These are phyloP conservation scores for Labeo calbasu DNA, from an alignment of 2,797 vertebrate species.

Conservation along the genomic window DNA sequence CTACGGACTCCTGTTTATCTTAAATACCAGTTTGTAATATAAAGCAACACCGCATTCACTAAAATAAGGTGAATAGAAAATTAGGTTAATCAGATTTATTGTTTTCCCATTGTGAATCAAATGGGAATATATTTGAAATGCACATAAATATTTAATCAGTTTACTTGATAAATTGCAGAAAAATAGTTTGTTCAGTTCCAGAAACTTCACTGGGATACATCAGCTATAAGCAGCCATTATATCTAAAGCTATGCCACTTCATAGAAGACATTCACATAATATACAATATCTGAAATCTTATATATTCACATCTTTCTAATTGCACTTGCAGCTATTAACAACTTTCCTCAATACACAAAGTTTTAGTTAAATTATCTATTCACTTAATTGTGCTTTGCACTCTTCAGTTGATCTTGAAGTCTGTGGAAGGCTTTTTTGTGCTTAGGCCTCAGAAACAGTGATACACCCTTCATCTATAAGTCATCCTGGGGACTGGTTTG, in stretches of 20 bases:
- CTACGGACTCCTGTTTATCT: neutral
- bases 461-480: conserved; percentile 55
- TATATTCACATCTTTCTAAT: neutral
- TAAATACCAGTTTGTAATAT: neutral
- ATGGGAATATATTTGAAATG: neutral
- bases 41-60: no score
- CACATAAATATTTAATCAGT: neutral
- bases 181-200: neutral
- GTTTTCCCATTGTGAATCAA: neutral
- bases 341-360: conserved; percentile 19
- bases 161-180: neutral
- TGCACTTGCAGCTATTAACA: neutral
- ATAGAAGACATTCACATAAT: neutral
- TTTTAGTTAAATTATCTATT: neutral
- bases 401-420: neutral
- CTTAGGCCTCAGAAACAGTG: neutral
- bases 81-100: neutral
- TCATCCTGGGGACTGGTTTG: conserved; percentile 77
- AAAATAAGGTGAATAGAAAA: neutral
- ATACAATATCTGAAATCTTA: neutral
- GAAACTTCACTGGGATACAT: neutral
- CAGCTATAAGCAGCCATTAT: neutral
- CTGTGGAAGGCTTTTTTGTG: conserved; percentile 4
- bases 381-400: conserved; percentile 6
- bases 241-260: neutral